Evolutionary conservation across 2,888 invertebrate genomes (phyloP).

Genomic region (Andrena hattorfiana): DNA sequence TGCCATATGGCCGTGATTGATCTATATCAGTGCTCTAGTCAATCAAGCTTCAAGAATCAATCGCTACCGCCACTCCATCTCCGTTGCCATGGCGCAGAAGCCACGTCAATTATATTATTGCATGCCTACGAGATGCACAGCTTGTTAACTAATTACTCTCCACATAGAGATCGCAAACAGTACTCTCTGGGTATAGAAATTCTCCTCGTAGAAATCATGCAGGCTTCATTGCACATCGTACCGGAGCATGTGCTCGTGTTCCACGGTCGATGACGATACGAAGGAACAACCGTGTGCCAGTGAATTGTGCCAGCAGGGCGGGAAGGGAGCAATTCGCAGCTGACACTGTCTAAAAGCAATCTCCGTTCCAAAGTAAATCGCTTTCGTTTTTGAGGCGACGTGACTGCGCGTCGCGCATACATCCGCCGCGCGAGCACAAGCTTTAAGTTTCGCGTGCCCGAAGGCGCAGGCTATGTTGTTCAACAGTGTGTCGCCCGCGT

Average conservation of each 20-base stretch:
- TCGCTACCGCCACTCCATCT: constrained; percentile 34
- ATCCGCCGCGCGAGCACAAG: background rate
- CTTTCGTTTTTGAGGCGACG: constrained; percentile 24
- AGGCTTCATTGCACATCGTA: background rate
- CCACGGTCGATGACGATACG: constrained; percentile 5
- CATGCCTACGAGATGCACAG: constrained; percentile 11
- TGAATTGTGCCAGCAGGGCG: background rate
- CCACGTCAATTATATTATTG: constrained; percentile 7
- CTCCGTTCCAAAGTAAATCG: constrained; percentile 45
- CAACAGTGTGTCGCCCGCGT: background rate
- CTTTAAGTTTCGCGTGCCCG: constrained; percentile 21
- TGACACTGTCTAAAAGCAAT: constrained; percentile 43
- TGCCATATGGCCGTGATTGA: background rate
- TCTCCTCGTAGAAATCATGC: background rate
- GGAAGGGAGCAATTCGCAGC: constrained; percentile 37
- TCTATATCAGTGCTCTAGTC: constrained; percentile 31
- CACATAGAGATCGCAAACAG: background rate
- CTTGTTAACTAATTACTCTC: background rate
- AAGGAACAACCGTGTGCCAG: constrained; percentile 13
- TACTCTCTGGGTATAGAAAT: background rate
- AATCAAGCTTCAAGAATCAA: constrained; percentile 43
- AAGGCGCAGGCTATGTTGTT: too few species aligned
- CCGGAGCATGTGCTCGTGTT: background rate
- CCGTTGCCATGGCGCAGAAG: constrained; percentile 2
- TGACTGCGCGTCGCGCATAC: background rate